Evolutionary conservation across 2,797 vertebrate genomes (phyloP), one percentile per base, ranked within the genome.

Genomic region (Borostomias antarcticus): DNA sequence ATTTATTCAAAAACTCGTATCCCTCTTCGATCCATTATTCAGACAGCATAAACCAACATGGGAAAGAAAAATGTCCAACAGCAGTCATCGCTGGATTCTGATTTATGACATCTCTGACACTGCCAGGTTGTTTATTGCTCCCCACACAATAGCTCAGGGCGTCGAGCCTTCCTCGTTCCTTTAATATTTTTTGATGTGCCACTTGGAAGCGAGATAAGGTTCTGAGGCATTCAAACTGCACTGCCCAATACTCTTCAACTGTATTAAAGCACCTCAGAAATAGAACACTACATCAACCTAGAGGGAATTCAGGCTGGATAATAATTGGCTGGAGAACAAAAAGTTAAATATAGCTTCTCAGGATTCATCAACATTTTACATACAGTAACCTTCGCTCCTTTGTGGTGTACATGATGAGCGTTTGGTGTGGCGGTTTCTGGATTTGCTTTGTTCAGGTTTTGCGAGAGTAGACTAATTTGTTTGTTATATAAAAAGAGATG

Each of bases 301-400:
- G 53, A 40, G 71, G 80, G 82, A 86, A 86, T 86, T 78, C 68
- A 74, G 64, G 56, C 11, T 29, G 53, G 66, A 50, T 68, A n/a
- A 74, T 85, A 88, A 85, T 85, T 87, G 83, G 76, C 77, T 85
- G 73, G 76, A 81, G 74, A 69, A 57, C 69, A 82, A 75, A 45
- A 52, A 61, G 53, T 3, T 26, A 68, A 73, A 32, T 58, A 61
- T 73, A 78, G 78, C 65, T 75, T 83, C 66, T 69, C 79, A 54
- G 65, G 64, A 67, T 71, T 68, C 69, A 70, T 72, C 56, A 66
- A 70, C 63, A 2, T 82, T 66, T 79, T 84, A 85, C 69, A 73
- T 61, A 77, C n/a, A n/a, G n/a, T 74, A 70, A 80, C 74, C 64
- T 77, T 72, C 58, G 60, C 67, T 64, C 71, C 68, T 74, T 54